A percentile compares a stretch with the other conserved stretches of the same genome.
Conservation (phyloP, 2,797 vertebrate species). For the Vireo griseus region DNA sequence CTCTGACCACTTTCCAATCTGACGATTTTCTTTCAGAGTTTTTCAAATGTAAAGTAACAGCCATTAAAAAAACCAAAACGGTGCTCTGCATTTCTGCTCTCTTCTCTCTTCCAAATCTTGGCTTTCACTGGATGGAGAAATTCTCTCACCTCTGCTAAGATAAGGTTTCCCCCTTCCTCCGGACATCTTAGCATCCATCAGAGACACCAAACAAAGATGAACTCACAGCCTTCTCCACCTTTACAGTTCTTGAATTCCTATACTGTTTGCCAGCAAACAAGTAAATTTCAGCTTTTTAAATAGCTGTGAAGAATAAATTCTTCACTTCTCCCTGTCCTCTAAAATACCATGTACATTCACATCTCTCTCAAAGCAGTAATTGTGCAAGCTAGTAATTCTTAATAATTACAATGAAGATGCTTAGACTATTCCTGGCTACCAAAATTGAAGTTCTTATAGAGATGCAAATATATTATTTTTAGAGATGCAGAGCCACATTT, state of each 20-base stretch:
- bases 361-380: conserved; percentile 37
- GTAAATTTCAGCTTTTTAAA: background rate
- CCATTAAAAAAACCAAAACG: background rate
- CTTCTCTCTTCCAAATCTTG: background rate
- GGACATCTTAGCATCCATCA: background rate
- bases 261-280: background rate
- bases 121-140: background rate
- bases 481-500: conserved; percentile 10
- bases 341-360: background rate
- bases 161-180: background rate
- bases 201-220: background rate
- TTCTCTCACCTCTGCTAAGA: background rate
- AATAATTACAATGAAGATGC: conserved; percentile 37
- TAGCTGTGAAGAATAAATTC: background rate
- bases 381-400: conserved; percentile 31
- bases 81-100: background rate
- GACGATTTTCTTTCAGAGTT: background rate
- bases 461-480: conserved; percentile 47
- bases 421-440: background rate
- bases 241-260: background rate
- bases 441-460: conserved; percentile 7
- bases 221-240: background rate
- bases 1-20: background rate
- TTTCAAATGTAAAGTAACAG: background rate
- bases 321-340: background rate